phyloP scores from a whole-genome alignment of 2,888 invertebrate genomes.

The Tineola bisselliella region DNA sequence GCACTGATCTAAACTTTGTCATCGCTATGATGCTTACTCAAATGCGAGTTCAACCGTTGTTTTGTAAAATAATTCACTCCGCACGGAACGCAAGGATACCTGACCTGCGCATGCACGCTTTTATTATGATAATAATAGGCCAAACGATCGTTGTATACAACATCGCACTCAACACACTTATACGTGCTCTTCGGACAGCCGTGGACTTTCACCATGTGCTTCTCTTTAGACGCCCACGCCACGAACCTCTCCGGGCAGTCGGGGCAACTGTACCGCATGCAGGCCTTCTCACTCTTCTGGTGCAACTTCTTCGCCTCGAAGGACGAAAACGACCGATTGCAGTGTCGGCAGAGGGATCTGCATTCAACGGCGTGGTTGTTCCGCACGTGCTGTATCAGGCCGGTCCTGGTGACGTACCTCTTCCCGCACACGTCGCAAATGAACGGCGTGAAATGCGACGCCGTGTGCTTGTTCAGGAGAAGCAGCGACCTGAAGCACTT shows the following conservation, averaged over 20 bases:
- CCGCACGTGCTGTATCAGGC: conserved; percentile 43
- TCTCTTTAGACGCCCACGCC: conserved; percentile 40
- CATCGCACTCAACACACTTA: conserved; percentile 43
- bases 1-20: background rate
- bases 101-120: conserved; percentile 46
- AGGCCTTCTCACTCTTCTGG: conserved; percentile 41
- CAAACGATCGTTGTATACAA: conserved; percentile 38
- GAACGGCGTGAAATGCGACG: conserved; percentile 40
- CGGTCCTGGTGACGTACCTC: conserved; percentile 39
- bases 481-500: conserved; percentile 37
- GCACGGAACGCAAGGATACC: conserved; percentile 47
- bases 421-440: conserved; percentile 52
- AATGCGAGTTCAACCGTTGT: conserved; percentile 43
- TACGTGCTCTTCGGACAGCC: conserved; percentile 36
- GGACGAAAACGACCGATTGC: conserved; percentile 44
- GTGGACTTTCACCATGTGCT: conserved; percentile 47
- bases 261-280: conserved; percentile 51
- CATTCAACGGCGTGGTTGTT: conserved; percentile 36
- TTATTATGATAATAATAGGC: conserved; percentile 51
- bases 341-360: conserved; percentile 43
- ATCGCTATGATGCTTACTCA: conserved; percentile 31
- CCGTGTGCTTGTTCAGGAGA: conserved; percentile 44
- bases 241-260: conserved; percentile 48
- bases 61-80: conserved; percentile 46
- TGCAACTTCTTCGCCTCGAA: conserved; percentile 54